Percentiles rank a stretch among this genome's conserved stretches.
These are phyloP conservation scores for Cichlasoma orientale DNA, from an alignment of 2,797 vertebrate genomes.

Conservation along the genomic window DNA sequence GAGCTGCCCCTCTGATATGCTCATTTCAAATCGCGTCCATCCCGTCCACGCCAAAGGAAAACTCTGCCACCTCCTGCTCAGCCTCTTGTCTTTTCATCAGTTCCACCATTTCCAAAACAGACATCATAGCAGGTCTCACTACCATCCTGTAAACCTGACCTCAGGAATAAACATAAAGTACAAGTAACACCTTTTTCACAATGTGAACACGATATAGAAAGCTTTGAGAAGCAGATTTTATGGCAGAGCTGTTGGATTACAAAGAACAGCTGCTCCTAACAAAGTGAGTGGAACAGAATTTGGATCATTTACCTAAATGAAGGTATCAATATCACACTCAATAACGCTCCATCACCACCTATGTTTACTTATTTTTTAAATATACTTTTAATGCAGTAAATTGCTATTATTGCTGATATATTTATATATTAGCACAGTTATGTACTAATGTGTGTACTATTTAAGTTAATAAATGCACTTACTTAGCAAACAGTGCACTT, in stretches of 20 bases:
- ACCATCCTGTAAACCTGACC: not conserved
- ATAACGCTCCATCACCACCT: not conserved
- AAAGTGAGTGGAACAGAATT: not conserved
- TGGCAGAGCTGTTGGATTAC: not conserved
- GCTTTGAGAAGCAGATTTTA: not conserved
- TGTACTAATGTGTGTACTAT: no score
- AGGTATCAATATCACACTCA: not conserved
- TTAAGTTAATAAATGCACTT: no score
- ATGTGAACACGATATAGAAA: not conserved
- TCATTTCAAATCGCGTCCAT: not conserved
- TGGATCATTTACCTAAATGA: not conserved
- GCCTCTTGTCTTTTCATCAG: not conserved
- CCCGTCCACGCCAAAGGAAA: not conserved
- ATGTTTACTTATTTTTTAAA: not conserved
- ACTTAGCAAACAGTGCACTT: no score
- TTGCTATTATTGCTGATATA: not conserved
- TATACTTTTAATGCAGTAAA: not conserved
- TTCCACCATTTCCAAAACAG: not conserved
- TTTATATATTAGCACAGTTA: not conserved
- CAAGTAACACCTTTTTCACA: not conserved
- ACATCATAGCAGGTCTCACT: not conserved
- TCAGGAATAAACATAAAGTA: not conserved
- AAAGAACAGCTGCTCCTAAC: not conserved
- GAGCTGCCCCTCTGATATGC: no score
- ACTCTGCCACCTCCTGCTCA: not conserved